Percentiles rank a stretch among this genome's conserved stretches.
phyloP scores from a whole-genome alignment of 1,140 invertebrate genomes.

The Meteorus sp. region DNA sequence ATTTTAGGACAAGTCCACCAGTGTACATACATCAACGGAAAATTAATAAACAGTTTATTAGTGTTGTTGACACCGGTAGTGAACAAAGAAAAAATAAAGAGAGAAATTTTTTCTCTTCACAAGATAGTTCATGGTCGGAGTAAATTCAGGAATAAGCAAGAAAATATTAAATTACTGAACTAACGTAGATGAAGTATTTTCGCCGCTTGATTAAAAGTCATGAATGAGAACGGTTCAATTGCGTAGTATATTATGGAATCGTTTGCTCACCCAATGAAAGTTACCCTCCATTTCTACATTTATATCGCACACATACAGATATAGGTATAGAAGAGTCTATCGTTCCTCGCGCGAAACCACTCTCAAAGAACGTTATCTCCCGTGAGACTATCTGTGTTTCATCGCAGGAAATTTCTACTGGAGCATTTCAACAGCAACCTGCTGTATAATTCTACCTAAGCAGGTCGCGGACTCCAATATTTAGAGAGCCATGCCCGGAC shows the following conservation, averaged over 20 bases:
- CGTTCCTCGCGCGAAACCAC: neutral
- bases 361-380: constrained; percentile 25
- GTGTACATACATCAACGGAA: too few relatives aligned
- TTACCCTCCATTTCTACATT: neutral
- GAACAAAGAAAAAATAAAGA: neutral
- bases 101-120: too few relatives aligned
- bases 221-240: constrained; percentile 58
- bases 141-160: constrained; percentile 39
- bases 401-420: constrained; percentile 7
- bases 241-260: constrained; percentile 44
- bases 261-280: constrained; percentile 41
- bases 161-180: constrained; percentile 58
- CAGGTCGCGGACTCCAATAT: constrained; percentile 41
- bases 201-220: constrained; percentile 58
- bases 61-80: too few relatives aligned
- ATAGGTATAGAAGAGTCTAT: too few relatives aligned
- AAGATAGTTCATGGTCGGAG: constrained; percentile 40
- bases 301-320: too few relatives aligned
- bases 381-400: constrained; percentile 24
- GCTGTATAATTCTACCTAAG: constrained; percentile 40
- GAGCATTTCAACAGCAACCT: constrained; percentile 32
- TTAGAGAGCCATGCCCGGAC: constrained; percentile 36
- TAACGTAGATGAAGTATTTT: constrained; percentile 58
- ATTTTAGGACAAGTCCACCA: too few relatives aligned
- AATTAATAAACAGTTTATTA: too few relatives aligned